Percentiles rank a stretch among this genome's conserved stretches.
Conservation (phyloP, 1,140 invertebrate genomes). For the Drosophila hydei region DNA sequence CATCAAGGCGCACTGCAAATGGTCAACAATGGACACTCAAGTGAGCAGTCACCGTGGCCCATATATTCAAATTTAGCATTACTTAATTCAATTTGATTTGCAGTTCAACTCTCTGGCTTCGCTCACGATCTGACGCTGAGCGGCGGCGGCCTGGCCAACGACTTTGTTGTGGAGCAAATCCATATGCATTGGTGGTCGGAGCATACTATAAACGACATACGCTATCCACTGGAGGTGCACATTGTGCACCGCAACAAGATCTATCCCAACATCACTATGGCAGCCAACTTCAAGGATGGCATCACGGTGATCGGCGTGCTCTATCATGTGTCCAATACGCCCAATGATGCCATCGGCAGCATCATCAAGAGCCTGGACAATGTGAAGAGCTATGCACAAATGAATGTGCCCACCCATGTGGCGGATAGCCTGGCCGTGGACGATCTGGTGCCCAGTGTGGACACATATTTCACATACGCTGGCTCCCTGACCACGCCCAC, state of each 20-base stretch:
- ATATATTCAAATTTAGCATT: background rate
- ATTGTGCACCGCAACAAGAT: conserved; percentile 88
- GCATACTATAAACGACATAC: conserved; percentile 87
- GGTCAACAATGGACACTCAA: conserved; percentile 85
- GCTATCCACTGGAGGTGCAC: conserved; percentile 87
- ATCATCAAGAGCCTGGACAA: conserved; percentile 65
- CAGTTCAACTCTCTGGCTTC: conserved; percentile 84
- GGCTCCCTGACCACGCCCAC: conserved; percentile 91
- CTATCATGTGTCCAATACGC: conserved; percentile 86
- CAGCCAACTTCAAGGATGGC: conserved; percentile 86
- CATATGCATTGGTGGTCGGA: conserved; percentile 93
- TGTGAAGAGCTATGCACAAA: conserved; percentile 77
- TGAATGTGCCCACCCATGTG: conserved; percentile 85
- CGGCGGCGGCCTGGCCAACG: conserved; percentile 85
- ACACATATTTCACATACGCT: conserved; percentile 87
- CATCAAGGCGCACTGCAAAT: conserved; percentile 68
- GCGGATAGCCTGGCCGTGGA: conserved; percentile 80
- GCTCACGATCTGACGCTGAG: conserved; percentile 79
- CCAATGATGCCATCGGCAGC: conserved; percentile 63
- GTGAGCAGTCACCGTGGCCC: conserved; percentile 64
- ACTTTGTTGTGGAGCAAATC: conserved; percentile 88
- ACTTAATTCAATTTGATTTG: conserved; percentile 15
- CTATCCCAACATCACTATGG: conserved; percentile 86
- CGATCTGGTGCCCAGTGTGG: conserved; percentile 85
- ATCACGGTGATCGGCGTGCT: conserved; percentile 89